phyloP scores from a whole-genome alignment of 2,888 invertebrate genomes.

The Nipponacmea schrenckii region DNA sequence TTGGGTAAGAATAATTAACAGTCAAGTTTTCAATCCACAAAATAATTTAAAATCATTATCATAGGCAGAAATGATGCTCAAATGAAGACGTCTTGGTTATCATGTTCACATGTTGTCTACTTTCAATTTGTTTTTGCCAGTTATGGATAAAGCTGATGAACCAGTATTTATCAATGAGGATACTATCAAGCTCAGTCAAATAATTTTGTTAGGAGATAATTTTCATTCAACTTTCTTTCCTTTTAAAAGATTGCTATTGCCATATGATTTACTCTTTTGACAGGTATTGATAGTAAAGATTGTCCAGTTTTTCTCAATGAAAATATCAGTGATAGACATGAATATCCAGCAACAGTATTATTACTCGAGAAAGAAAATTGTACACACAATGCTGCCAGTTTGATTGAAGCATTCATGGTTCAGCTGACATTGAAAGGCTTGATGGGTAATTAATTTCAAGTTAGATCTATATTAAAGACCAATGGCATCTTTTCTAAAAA shows the following conservation, averaged over 20 bases:
- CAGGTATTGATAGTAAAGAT: not conserved
- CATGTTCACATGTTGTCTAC: too few relatives aligned
- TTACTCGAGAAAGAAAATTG: slow-evolving; percentile 61
- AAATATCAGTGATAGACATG: slow-evolving; percentile 23
- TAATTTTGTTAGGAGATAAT: too few relatives aligned
- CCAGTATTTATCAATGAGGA: too few relatives aligned
- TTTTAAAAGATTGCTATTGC: too few relatives aligned
- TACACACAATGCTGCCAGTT: slow-evolving; percentile 54
- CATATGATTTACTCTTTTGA: not conserved
- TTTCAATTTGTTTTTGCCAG: too few relatives aligned
- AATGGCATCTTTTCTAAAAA: not conserved
- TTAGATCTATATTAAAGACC: not conserved
- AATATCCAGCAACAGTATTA: slow-evolving; percentile 51
- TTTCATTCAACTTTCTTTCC: too few relatives aligned
- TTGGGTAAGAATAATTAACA: slow-evolving; percentile 45
- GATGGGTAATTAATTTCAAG: slow-evolving; percentile 44
- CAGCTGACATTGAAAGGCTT: slow-evolving; percentile 55
- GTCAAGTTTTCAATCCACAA: too few relatives aligned
- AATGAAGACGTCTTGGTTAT: too few relatives aligned
- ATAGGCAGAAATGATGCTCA: slow-evolving; percentile 27
- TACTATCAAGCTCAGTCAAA: too few relatives aligned
- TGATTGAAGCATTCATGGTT: slow-evolving; percentile 62
- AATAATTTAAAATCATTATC: too few relatives aligned
- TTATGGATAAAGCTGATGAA: too few relatives aligned
- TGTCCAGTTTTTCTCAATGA: not conserved